A percentile compares a stretch with the other conserved stretches of the same genome.
Conservation (phyloP, 2,888 invertebrate species). For the Cyclophora punctaria region DNA sequence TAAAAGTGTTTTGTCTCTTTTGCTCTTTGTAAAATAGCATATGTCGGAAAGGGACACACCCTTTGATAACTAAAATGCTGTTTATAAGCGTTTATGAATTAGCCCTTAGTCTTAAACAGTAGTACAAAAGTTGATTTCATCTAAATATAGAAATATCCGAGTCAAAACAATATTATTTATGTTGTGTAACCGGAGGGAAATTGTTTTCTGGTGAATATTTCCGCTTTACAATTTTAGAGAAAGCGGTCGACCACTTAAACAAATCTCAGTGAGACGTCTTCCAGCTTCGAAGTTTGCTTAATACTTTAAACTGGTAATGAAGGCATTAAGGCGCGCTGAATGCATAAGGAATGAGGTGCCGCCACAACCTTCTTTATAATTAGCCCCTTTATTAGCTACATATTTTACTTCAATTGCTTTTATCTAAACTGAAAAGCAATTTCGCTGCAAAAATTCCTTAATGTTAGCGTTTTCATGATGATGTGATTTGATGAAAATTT, state of each 20-base stretch:
- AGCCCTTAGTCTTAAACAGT: too few relatives aligned
- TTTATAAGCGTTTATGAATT: too few relatives aligned
- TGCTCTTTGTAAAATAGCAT: too few relatives aligned
- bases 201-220: conserved; percentile 33
- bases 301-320: conserved; percentile 74
- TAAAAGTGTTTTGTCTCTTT: too few relatives aligned
- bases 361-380: conserved; percentile 55
- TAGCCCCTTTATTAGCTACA: conserved; percentile 42
- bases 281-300: conserved; percentile 61
- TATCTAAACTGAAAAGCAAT: conserved; percentile 4
- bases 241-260: conserved; percentile 45
- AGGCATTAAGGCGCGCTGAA: conserved; percentile 69
- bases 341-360: conserved; percentile 64
- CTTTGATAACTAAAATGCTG: too few relatives aligned
- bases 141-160: too few relatives aligned
- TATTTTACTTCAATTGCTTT: conserved; percentile 22
- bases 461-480: too few relatives aligned
- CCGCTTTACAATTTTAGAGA: conserved; percentile 28
- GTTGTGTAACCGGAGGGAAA: conserved; percentile 20
- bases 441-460: not conserved
- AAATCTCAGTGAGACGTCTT: conserved; percentile 55
- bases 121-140: too few relatives aligned
- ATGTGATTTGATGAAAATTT: too few relatives aligned
- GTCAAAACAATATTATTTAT: conserved; percentile 3
- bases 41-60: too few relatives aligned